A percentile compares a stretch with the other conserved stretches of the same genome.
These are phyloP conservation scores for Phyllotis vaccarum DNA, from an alignment of 2,797 vertebrate species.

Conservation along the genomic window DNA sequence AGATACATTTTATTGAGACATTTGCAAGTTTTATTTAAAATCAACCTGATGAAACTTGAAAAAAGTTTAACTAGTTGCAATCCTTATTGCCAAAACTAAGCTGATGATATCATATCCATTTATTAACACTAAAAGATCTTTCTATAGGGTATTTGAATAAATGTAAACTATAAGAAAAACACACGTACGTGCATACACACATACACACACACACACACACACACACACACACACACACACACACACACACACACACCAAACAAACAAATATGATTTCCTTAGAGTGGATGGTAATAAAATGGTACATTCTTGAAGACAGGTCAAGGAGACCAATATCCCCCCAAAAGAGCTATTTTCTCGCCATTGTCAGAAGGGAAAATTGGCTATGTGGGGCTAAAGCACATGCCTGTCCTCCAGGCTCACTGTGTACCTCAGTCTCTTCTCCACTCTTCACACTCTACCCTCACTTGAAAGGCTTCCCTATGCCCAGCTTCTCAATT, in stretches of 20 bases:
- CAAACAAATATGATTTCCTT: not conserved
- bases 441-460: rapidly evolving
- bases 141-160: not conserved
- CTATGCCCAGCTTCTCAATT: too few species aligned
- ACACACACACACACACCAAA: too few species aligned
- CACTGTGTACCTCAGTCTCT: not conserved
- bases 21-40: slow-evolving; percentile 65
- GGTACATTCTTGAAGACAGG: not conserved
- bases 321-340: not conserved
- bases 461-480: not conserved
- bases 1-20: slow-evolving; percentile 36
- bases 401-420: not conserved
- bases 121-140: not conserved
- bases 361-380: not conserved
- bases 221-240: too few species aligned
- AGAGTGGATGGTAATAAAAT: not conserved
- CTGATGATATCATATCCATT: not conserved
- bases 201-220: too few species aligned
- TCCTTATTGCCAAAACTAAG: not conserved
- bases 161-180: slow-evolving; percentile 32
- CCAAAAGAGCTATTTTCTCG: too few species aligned
- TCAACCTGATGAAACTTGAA: slow-evolving; percentile 50
- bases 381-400: not conserved
- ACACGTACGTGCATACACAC: too few species aligned
- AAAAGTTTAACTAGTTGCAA: slow-evolving; percentile 42